Evolutionary conservation across 2,797 vertebrate genomes (phyloP).

Genomic region (Muraenolepis orangiensis): DNA sequence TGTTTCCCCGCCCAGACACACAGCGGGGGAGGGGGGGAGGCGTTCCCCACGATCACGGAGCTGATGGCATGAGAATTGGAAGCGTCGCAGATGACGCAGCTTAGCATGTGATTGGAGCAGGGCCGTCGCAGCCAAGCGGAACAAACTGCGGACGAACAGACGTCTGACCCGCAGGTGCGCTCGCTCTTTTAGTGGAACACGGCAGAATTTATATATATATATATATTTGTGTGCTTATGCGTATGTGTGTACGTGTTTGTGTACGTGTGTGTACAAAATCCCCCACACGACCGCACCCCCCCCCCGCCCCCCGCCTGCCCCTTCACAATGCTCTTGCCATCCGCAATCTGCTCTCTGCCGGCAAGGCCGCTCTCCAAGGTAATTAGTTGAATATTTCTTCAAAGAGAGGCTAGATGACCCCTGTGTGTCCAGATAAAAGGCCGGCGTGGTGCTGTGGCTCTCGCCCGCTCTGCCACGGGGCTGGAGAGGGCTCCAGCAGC

Average conservation of each 20-base stretch:
- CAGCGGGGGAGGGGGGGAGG: not conserved
- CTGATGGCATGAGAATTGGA: not conserved
- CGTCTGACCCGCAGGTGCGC: slow-evolving; percentile 26
- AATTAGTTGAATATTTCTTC: slow-evolving; percentile 85
- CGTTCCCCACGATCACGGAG: too few species aligned
- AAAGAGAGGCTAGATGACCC: slow-evolving; percentile 78
- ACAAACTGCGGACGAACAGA: not conserved
- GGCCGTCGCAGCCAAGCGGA: slow-evolving; percentile 6
- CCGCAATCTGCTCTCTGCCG: slow-evolving; percentile 69
- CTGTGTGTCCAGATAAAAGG: slow-evolving; percentile 77
- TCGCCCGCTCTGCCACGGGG: slow-evolving; percentile 55
- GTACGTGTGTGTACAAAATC: slow-evolving; percentile 63
- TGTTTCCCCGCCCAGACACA: not conserved
- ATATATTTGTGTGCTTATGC: too few species aligned
- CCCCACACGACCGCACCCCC: slow-evolving; percentile 70
- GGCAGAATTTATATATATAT: too few species aligned
- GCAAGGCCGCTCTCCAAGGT: slow-evolving; percentile 75
- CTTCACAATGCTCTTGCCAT: slow-evolving; percentile 69
- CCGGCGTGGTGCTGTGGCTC: slow-evolving; percentile 65
- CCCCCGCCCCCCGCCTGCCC: too few species aligned
- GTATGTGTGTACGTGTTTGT: slow-evolving; percentile 27
- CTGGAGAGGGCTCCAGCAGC: slow-evolving; percentile 75
- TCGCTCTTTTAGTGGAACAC: slow-evolving; percentile 9
- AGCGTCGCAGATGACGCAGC: not conserved
- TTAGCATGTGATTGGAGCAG: not conserved